Percentiles rank a stretch among this genome's conserved stretches.
Evolutionary conservation across 2,113 vertebrate genomes (phyloP).

Genomic region (mouse (Mus musculus)): DNA sequence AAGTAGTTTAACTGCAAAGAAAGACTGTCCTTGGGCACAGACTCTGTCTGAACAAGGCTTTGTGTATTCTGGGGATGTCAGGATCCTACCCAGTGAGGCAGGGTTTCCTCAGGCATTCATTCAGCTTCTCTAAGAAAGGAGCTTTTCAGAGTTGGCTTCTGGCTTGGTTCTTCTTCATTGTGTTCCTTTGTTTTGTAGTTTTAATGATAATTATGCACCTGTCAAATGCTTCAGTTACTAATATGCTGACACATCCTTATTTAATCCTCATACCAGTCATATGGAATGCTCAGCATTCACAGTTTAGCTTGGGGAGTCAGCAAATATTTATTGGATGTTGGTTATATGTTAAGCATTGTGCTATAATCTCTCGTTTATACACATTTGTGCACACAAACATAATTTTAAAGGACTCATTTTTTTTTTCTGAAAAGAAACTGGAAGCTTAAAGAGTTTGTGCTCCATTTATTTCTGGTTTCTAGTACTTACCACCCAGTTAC

Average conservation of each 20-base stretch:
- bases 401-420: slow-evolving; percentile 18
- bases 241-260: slow-evolving; percentile 30
- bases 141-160: slow-evolving; percentile 39
- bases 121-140: slow-evolving; percentile 22
- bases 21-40: slow-evolving; percentile 13
- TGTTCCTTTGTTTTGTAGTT: slow-evolving; percentile 38
- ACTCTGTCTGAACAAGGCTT: neutral
- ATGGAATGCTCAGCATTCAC: neutral
- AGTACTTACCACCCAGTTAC: neutral
- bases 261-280: slow-evolving; percentile 32
- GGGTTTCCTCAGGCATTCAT: neutral
- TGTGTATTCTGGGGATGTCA: neutral
- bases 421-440: slow-evolving; percentile 50
- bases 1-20: slow-evolving; percentile 11
- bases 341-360: neutral
- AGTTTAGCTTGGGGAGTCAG: slow-evolving; percentile 42
- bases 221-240: slow-evolving; percentile 43
- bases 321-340: slow-evolving; percentile 38
- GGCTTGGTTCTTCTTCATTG: slow-evolving; percentile 32
- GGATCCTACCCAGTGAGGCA: neutral
- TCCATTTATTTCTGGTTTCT: neutral
- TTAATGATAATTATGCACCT: slow-evolving; percentile 48
- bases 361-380: neutral
- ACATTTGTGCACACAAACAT: neutral
- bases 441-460: slow-evolving; percentile 4